Percentiles rank a stretch among this genome's conserved stretches.
phyloP scores from a whole-genome alignment of 2,797 vertebrate genomes.

The Liparis tanakae region DNA sequence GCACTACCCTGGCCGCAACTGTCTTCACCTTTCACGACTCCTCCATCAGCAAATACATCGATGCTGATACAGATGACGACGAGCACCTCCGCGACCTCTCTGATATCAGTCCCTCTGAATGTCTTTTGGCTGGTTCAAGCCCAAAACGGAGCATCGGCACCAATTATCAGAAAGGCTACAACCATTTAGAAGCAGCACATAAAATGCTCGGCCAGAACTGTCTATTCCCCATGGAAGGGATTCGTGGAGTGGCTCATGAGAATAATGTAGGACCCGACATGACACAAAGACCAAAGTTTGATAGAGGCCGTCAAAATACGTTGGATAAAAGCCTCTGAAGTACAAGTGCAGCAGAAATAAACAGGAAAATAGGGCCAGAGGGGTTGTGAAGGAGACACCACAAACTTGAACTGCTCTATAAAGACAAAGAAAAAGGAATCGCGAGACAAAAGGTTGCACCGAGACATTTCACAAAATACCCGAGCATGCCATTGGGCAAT shows the following conservation, averaged over 20 bases:
- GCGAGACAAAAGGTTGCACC: conserved; percentile 37
- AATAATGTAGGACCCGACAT: conserved; percentile 93
- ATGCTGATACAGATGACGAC: conserved; percentile 97
- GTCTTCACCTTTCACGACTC: conserved; percentile 97
- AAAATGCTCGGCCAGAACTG: conserved; percentile 96
- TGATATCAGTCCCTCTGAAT: conserved; percentile 88
- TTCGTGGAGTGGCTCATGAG: conserved; percentile 86
- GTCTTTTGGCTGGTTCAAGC: conserved; percentile 84
- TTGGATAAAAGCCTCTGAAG: conserved; percentile 91
- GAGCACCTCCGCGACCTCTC: conserved; percentile 92
- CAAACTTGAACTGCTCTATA: conserved; percentile 42
- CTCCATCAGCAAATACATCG: conserved; percentile 96
- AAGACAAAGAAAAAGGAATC: conserved; percentile 50
- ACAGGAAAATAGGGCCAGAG: conserved; percentile 47
- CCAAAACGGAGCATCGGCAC: conserved; percentile 87
- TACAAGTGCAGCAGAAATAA: conserved; percentile 43
- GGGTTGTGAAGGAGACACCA: conserved; percentile 56
- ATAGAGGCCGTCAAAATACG: conserved; percentile 86
- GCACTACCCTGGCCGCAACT: conserved; percentile 81
- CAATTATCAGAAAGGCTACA: conserved; percentile 88
- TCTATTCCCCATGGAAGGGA: conserved; percentile 89
- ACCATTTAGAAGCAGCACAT: conserved; percentile 88
- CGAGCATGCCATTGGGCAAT: conserved; percentile 55
- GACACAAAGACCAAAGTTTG: conserved; percentile 87
- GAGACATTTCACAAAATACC: conserved; percentile 61